Conservation (phyloP, 2,113 vertebrate genomes). For the Pygoscelis adeliae region DNA sequence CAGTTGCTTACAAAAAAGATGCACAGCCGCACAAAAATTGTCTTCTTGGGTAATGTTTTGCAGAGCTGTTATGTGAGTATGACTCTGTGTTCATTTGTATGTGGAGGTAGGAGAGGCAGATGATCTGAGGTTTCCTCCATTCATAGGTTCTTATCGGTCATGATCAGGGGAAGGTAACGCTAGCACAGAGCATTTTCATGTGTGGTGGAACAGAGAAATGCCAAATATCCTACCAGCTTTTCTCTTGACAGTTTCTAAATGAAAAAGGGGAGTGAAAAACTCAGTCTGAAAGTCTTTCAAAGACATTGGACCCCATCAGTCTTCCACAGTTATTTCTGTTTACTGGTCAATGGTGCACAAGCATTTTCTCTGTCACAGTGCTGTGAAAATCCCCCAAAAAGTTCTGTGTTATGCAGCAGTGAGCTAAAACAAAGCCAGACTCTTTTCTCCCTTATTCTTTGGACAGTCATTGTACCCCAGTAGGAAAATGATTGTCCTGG, state of each 20-base stretch:
- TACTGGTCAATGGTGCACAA: not conserved
- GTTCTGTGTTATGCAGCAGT: not conserved
- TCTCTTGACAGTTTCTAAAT: not conserved
- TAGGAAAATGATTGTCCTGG: not conserved
- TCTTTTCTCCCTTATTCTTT: not conserved
- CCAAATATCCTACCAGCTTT: not conserved
- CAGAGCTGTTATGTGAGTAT: not conserved
- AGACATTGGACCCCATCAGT: not conserved
- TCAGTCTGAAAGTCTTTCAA: not conserved
- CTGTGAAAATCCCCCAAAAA: not conserved
- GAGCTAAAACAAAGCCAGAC: not conserved
- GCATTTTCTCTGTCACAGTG: not conserved
- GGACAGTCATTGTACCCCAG: not conserved
- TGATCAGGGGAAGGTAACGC: rapidly evolving
- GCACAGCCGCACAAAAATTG: not conserved
- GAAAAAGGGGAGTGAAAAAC: not conserved
- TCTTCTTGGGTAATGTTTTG: not conserved
- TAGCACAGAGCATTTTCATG: not conserved
- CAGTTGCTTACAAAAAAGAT: not conserved
- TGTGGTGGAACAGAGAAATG: not conserved
- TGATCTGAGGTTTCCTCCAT: not conserved
- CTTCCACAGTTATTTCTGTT: not conserved
- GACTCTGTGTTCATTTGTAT: not conserved
- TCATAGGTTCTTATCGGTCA: not conserved
- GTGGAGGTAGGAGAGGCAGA: not conserved